phyloP scores from a whole-genome alignment of 1,140 invertebrate genomes.

The Brachystomella parvula region DNA sequence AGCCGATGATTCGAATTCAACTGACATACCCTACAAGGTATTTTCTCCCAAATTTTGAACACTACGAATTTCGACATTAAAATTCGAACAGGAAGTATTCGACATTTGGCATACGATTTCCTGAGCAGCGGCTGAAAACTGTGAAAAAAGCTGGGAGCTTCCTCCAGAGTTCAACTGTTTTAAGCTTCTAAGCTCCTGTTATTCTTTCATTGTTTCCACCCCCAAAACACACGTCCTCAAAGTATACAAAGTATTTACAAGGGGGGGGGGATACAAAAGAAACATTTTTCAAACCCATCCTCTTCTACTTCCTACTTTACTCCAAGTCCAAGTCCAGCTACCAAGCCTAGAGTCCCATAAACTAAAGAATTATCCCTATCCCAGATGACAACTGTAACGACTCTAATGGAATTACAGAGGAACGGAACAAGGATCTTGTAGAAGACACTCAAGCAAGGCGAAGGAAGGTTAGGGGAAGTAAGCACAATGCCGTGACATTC shows the following conservation, averaged over 20 bases:
- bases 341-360: no score
- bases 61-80: no score
- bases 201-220: slow-evolving; percentile 1
- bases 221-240: slow-evolving; percentile 1
- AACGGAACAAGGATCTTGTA: neutral
- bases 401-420: slow-evolving; percentile 4
- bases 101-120: no score
- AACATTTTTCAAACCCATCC: neutral
- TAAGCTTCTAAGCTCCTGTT: slow-evolving; percentile 3
- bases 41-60: no score
- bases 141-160: no score
- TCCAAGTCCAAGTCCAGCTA: no score
- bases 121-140: no score
- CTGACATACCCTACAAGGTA: no score
- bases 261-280: neutral
- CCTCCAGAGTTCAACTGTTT: neutral
- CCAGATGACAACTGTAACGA: slow-evolving; percentile 5
- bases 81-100: no score
- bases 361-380: slow-evolving; percentile 3
- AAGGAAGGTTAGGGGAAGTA: no score
- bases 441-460: neutral
- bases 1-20: no score
- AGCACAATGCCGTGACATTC: slow-evolving; percentile 4
- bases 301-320: neutral
- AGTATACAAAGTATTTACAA: neutral